Evolutionary conservation across 64 coral and sea anemone species (phyloP), one percentile per base, ranked within the genome.

Genomic region (Actinia tenebrosa): DNA sequence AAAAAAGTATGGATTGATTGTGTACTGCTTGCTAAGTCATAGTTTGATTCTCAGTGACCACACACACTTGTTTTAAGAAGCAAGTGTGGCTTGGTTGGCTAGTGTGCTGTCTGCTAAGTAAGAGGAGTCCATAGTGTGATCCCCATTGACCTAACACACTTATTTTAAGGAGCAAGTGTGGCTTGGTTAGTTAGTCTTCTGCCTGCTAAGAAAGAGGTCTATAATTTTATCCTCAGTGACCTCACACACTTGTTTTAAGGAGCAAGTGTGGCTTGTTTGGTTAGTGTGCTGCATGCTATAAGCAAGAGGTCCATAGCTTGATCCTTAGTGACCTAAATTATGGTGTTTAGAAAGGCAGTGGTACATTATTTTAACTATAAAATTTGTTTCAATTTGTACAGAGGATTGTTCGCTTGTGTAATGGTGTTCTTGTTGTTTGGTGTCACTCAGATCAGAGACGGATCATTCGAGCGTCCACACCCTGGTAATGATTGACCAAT

Each of bases 371-470:
- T 37, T 37, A 37, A 37, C 30, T 37, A 37, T 37, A 37, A 37
- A 37, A 37, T 37, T 37, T 23, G 3, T 19, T 84, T 45, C 54
- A 4, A 16, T 87, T 37, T 87, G 83, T 89, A 7, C 78, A 98
- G 95, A 64, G 95, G 95, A 3, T 79, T 98, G 19, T 59, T 91
- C 83, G 95, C 95, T 9, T 98, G 91, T 82, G 83, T 93, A 56
- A 84, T 80, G 43, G 91, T 98, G 19, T 98, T 98, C 64, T 58
- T 94, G 18, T 84, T 98, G 86, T 98, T 98, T 98, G 95, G 95
- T 80, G 95, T 93, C 18, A 98, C 95, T 16, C 95, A 98, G 56
- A 98, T 91, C 7, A 90, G 92, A n/a, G 95, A 98, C 68, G 92
- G 95, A 20, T 88, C 95, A 8, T 98, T 98, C 58, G 93, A 98